These are phyloP conservation scores for Ommatoiulus sabulosus DNA, from an alignment of 2,888 invertebrate genomes.

Conservation along the genomic window DNA sequence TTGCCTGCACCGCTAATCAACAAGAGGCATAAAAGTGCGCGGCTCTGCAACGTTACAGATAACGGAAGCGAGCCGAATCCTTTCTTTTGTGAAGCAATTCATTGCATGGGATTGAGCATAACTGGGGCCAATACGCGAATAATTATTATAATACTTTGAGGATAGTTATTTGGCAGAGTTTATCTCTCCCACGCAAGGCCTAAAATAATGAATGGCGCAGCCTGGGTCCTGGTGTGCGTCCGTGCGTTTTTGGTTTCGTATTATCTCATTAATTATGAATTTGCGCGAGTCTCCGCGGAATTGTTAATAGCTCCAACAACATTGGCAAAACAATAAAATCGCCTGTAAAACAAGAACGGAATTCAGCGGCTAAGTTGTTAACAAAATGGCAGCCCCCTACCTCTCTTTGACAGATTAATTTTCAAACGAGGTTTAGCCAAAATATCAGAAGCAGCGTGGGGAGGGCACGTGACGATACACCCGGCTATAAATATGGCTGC, in stretches of 20 bases:
- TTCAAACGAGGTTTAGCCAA: slow-evolving; percentile 2
- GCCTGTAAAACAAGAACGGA: slow-evolving; percentile 47
- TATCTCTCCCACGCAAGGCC: slow-evolving; percentile 37
- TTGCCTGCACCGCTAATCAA: background rate
- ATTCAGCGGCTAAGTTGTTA: slow-evolving; percentile 44
- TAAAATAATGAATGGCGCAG: slow-evolving; percentile 31
- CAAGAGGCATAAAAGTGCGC: background rate
- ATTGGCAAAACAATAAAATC: slow-evolving; percentile 47
- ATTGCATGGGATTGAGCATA: background rate
- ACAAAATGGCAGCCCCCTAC: slow-evolving; percentile 37
- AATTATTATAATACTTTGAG: slow-evolving; percentile 25
- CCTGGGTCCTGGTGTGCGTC: slow-evolving; percentile 36
- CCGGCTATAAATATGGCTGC: slow-evolving; percentile 29
- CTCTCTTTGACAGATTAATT: slow-evolving; percentile 48
- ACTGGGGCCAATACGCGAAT: background rate
- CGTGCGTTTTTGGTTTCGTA: slow-evolving; percentile 42
- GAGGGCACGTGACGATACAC: slow-evolving; percentile 35
- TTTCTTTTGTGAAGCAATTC: slow-evolving; percentile 14
- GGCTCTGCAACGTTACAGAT: background rate
- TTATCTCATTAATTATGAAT: slow-evolving; percentile 45
- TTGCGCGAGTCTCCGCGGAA: slow-evolving; percentile 9
- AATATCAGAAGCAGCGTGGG: background rate
- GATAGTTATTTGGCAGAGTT: slow-evolving; percentile 34
- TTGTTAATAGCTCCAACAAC: slow-evolving; percentile 45
- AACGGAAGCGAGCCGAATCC: slow-evolving; percentile 21